A percentile compares a stretch with the other conserved stretches of the same genome.
Conservation (phyloP, 2,888 invertebrate genomes). For the Bedellia somnulentella region DNA sequence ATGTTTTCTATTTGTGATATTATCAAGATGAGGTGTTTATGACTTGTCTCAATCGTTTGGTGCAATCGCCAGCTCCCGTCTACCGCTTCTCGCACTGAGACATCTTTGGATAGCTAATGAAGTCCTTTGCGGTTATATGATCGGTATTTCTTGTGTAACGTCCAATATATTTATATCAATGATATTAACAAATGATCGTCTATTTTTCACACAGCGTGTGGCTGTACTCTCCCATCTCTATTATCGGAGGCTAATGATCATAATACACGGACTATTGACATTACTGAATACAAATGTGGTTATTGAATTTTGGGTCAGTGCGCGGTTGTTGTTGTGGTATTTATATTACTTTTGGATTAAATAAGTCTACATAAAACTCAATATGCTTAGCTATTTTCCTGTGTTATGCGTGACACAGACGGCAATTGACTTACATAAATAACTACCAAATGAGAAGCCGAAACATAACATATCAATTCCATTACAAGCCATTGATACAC, state of each 20-base stretch:
- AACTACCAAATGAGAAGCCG: too few relatives aligned
- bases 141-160: constrained; percentile 24
- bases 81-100: constrained; percentile 13
- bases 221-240: constrained; percentile 34
- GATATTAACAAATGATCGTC: constrained; percentile 41
- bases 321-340: too few relatives aligned
- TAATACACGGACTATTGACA: constrained; percentile 34
- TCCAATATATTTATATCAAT: constrained; percentile 26
- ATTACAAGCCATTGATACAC: too few relatives aligned
- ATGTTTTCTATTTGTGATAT: constrained; percentile 5
- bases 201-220: constrained; percentile 47
- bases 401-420: too few relatives aligned
- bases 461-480: too few relatives aligned
- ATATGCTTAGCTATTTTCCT: constrained; percentile 21
- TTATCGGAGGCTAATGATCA: constrained; percentile 41
- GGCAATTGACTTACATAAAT: too few relatives aligned
- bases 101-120: constrained; percentile 24
- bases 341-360: neutral
- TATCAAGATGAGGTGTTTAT: constrained; percentile 7
- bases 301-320: too few relatives aligned
- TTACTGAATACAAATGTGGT: constrained; percentile 35
- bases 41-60: constrained; percentile 6
- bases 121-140: constrained; percentile 23
- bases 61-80: constrained; percentile 15
- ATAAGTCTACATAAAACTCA: neutral